Evolutionary conservation across 2,888 invertebrate genomes (phyloP), one percentile per base, ranked within the genome.

Genomic region (Cryptocheilus praepositus): DNA sequence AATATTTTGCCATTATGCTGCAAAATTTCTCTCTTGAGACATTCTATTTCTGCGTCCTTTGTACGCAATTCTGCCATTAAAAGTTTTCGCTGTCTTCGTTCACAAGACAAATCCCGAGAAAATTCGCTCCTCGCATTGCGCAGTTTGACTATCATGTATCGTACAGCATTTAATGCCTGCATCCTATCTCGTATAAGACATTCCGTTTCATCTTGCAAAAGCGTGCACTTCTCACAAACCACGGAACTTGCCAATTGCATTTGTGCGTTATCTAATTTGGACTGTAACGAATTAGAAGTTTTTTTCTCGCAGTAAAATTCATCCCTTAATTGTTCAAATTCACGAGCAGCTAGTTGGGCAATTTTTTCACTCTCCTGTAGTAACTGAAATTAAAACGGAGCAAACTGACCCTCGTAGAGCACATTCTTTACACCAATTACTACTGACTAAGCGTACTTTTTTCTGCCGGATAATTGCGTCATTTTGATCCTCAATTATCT

Each of bases 401-500:
- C 11, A 49, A 2, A 49, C 5, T 49, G 13, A 5, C 2, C 3
- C 2, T n/a, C 16, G 16, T n/a, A n/a, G n/a, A n/a, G n/a, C n/a
- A n/a, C n/a, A 25, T 5, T 36, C 4, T 2, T 11, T 11, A 36
- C 3, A 11, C 11, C 16, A 49, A n/a, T n/a, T 49, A 49, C 49
- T 55, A 55, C 16, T 52, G 11, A 7, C 55, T 15, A 36, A 15
- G 15, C 45, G 5, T 67, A 71, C 74, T 57, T 67, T 71, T 57
- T 51, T 71, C 21, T 74, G 67, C 7, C 28, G 71, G 13, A 57
- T 21, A 16, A 85, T 83, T 21, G 81, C 84, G 49, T 80, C 82
- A 28, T 63, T 67, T 53, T 84, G 83, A 53, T 84, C 84, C n/a
- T 67, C 74, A 28, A 84, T 78, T 44, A 85, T 83, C 61, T 82